Conservation (phyloP, 2,888 invertebrate genomes). For the Philereme transversata region DNA sequence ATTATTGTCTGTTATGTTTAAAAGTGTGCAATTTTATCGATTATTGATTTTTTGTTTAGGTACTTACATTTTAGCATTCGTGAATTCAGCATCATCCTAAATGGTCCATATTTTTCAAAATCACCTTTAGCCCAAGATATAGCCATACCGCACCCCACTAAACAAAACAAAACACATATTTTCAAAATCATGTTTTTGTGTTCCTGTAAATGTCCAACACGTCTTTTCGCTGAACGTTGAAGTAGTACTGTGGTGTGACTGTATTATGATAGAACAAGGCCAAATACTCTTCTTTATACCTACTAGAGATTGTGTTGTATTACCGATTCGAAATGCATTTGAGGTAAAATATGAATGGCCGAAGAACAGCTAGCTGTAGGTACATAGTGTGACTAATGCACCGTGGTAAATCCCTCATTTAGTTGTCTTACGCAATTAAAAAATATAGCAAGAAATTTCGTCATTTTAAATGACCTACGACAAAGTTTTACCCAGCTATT, state of each 20-base stretch:
- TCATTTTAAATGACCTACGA: too few species aligned
- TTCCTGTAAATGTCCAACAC: background rate
- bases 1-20: too few species aligned
- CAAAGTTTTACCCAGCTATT: too few species aligned
- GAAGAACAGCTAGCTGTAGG: background rate
- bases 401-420: background rate
- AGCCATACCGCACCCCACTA: conserved; percentile 32
- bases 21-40: too few species aligned
- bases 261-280: conserved; percentile 18
- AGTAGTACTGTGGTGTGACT: conserved; percentile 9
- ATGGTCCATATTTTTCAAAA: conserved; percentile 71
- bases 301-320: background rate
- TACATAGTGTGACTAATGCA: background rate
- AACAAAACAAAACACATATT: conserved; percentile 43
- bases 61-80: conserved; percentile 70
- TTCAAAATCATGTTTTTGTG: conserved; percentile 30
- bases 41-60: background rate
- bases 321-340: conserved; percentile 10
- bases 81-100: conserved; percentile 60
- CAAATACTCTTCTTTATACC: conserved; percentile 9
- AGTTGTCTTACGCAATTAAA: too few species aligned
- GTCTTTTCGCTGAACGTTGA: conserved; percentile 4
- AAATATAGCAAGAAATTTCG: too few species aligned
- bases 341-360: background rate
- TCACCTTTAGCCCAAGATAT: conserved; percentile 63